Percentiles rank a stretch among this genome's conserved stretches.
Evolutionary conservation across 1,140 invertebrate genomes (phyloP).

Genomic region (Trialeurodes vaporariorum): DNA sequence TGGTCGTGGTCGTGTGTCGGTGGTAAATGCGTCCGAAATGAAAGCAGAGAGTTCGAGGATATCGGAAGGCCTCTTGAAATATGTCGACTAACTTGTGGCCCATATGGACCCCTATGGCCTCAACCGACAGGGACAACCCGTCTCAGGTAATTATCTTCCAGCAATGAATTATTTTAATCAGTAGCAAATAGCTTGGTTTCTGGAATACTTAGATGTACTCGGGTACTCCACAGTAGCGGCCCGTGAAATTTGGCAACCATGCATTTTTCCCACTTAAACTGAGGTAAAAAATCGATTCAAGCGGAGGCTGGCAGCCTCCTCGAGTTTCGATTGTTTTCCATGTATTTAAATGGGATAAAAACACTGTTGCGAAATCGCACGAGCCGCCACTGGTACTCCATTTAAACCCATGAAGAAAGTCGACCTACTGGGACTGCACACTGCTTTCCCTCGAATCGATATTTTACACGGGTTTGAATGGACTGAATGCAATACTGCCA

Average conservation of each 20-base stretch:
- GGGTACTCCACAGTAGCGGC: no score
- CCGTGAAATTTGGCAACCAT: no score
- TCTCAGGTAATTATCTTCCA: conserved; percentile 27
- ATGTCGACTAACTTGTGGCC: conserved; percentile 53
- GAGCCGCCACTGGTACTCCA: no score
- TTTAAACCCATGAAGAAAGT: no score
- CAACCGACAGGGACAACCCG: conserved; percentile 42
- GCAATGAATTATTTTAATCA: background rate
- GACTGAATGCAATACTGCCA: no score
- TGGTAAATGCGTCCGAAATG: conserved; percentile 26
- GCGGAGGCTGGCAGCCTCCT: background rate
- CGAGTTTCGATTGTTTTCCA: background rate
- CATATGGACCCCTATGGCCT: conserved; percentile 56
- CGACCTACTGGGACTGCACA: no score
- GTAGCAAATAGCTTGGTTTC: background rate
- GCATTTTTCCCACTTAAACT: no score
- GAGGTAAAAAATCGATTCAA: conserved; percentile 1
- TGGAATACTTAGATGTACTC: background rate
- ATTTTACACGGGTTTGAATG: no score
- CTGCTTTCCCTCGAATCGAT: no score
- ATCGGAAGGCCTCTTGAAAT: conserved; percentile 27
- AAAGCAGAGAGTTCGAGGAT: conserved; percentile 13
- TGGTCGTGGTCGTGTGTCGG: conserved; percentile 29
- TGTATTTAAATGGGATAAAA: no score
- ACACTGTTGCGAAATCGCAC: no score